Percentiles rank a stretch among this genome's conserved stretches.
Conservation (phyloP, 2,888 invertebrate genomes). For the Masnerella sp. region DNA sequence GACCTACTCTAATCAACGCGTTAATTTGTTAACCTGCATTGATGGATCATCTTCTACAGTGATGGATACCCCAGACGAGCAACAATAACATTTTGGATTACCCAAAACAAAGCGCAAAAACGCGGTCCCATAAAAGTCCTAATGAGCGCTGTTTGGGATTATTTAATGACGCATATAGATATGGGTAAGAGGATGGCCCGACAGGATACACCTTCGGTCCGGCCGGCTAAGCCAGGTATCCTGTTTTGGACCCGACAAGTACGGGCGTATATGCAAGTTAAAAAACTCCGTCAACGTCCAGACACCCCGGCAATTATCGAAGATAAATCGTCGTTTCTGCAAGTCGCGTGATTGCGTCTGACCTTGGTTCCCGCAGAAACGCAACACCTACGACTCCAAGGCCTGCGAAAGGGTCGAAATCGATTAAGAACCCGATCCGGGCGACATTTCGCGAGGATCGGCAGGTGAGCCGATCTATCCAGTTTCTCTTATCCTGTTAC, state of each 20-base stretch:
- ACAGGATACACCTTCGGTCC: constrained; percentile 34
- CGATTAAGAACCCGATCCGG: constrained; percentile 25
- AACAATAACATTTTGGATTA: constrained; percentile 41
- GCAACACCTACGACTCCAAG: too few species aligned
- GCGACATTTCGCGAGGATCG: constrained; percentile 50
- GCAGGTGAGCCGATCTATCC: constrained; percentile 38
- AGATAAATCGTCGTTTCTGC: constrained; percentile 33
- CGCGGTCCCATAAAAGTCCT: constrained; percentile 74
- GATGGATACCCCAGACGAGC: constrained; percentile 21
- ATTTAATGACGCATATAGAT: constrained; percentile 73
- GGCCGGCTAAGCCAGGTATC: constrained; percentile 66
- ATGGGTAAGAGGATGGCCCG: constrained; percentile 62
- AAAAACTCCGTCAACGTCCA: constrained; percentile 40
- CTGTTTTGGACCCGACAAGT: constrained; percentile 29
- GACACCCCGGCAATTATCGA: constrained; percentile 43
- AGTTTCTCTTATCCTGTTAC: constrained; percentile 55
- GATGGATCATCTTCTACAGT: constrained; percentile 48
- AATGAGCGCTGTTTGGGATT: constrained; percentile 73
- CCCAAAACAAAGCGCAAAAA: constrained; percentile 60
- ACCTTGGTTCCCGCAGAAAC: too few species aligned
- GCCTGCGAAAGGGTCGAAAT: constrained; percentile 6
- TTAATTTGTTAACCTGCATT: constrained; percentile 16
- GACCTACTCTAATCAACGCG: too few species aligned
- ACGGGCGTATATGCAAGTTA: constrained; percentile 21
- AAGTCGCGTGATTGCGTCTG: too few species aligned